Percentiles rank a stretch among this genome's conserved stretches.
These are phyloP conservation scores for Oscheius onirici DNA, from an alignment of 2,888 invertebrate species.

Conservation along the genomic window DNA sequence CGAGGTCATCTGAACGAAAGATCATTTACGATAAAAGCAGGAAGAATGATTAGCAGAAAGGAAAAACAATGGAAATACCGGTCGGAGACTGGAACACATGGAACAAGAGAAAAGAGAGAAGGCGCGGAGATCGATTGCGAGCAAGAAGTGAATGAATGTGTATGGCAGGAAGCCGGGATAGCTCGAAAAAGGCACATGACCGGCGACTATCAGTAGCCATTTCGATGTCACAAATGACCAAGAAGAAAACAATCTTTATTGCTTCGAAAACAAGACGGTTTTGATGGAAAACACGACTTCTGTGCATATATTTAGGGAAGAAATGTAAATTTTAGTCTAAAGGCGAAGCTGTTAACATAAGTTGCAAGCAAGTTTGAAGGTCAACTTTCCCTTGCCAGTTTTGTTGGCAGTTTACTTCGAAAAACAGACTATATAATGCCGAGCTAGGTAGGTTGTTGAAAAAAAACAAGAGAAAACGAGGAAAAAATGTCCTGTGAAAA, in stretches of 20 bases:
- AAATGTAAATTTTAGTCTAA: no score
- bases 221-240: not conserved
- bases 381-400: no score
- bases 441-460: no score
- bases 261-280: no score
- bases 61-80: not conserved
- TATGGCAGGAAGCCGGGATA: not conserved
- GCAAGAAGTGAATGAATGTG: not conserved
- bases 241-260: not conserved
- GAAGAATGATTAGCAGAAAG: not conserved
- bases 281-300: no score
- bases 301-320: no score
- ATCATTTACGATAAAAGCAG: not conserved
- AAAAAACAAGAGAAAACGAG: no score
- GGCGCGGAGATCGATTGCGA: not conserved
- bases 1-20: slow-evolving; percentile 6
- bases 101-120: not conserved
- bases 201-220: not conserved
- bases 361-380: no score
- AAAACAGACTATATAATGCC: no score
- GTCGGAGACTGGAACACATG: not conserved
- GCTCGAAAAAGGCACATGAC: not conserved
- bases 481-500: no score
- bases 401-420: no score
- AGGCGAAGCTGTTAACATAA: no score